Evolutionary conservation across 2,888 invertebrate species (phyloP).

Genomic region (Entomobrya proxima): DNA sequence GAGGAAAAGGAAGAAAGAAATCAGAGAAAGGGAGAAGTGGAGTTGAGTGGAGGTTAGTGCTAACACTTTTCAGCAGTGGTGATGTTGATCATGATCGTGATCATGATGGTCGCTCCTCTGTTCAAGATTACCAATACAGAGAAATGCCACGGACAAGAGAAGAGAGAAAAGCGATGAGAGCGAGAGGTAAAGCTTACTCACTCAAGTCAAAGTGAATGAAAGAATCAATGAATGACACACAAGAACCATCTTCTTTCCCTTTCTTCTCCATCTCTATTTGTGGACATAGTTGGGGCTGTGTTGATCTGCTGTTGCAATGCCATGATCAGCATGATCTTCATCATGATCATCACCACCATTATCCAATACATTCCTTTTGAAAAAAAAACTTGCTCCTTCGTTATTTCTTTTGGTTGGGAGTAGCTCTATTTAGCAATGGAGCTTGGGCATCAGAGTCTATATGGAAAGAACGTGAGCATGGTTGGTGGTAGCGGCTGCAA

Average conservation of each 20-base stretch:
- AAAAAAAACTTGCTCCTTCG: background rate
- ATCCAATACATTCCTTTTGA: conserved; percentile 4
- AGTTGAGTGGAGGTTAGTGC: conserved; percentile 25
- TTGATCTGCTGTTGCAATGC: background rate
- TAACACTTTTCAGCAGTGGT: conserved; percentile 28
- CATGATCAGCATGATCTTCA: background rate
- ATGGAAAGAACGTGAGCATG: background rate
- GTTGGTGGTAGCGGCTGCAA: background rate
- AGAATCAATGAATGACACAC: conserved; percentile 44
- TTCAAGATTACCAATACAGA: conserved; percentile 17
- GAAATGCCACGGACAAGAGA: background rate
- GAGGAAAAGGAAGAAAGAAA: background rate
- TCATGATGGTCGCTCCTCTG: background rate
- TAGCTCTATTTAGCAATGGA: background rate
- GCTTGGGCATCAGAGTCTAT: background rate
- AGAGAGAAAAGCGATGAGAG: background rate
- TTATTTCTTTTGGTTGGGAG: background rate
- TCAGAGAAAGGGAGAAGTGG: conserved; percentile 7
- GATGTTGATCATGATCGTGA: background rate
- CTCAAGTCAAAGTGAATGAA: conserved; percentile 49
- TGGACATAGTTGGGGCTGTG: background rate
- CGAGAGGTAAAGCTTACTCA: conserved; percentile 28
- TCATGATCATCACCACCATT: background rate
- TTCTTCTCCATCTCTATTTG: background rate
- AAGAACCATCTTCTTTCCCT: conserved; percentile 6